Evolutionary conservation across 2,888 invertebrate genomes (phyloP).

Genomic region (Cephus sareptanus): DNA sequence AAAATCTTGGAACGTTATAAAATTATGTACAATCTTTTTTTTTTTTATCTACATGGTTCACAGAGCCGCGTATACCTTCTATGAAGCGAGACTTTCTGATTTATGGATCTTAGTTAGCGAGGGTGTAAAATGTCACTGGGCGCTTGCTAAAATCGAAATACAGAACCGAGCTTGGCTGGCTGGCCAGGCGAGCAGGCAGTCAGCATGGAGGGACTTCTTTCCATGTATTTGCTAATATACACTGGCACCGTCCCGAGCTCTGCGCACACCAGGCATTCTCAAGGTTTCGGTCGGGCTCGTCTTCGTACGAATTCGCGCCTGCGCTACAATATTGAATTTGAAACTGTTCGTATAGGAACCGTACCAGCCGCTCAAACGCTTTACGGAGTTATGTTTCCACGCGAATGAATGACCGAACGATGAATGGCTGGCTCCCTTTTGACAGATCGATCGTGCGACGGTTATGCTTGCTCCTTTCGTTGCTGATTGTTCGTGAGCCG

Average conservation of each 20-base stretch:
- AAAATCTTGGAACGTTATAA: not conserved
- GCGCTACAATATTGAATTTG: slow-evolving; percentile 51
- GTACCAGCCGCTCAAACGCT: not conserved
- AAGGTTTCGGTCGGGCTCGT: not conserved
- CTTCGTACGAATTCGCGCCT: slow-evolving; percentile 38
- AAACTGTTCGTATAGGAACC: slow-evolving; percentile 22
- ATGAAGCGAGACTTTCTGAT: not conserved
- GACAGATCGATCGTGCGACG: not conserved
- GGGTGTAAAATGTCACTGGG: not conserved
- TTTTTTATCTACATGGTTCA: not conserved
- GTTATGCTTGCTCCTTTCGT: not conserved
- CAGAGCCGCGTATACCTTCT: not conserved
- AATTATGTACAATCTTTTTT: not conserved
- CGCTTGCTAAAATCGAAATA: not conserved
- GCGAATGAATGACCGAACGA: slow-evolving; percentile 13
- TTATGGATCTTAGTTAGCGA: not conserved
- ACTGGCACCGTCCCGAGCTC: not conserved
- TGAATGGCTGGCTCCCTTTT: not conserved
- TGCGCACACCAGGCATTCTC: not conserved
- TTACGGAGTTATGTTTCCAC: not conserved
- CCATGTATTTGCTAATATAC: not conserved
- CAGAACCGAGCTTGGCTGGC: not conserved
- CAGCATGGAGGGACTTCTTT: not conserved
- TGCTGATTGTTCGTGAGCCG: not conserved
- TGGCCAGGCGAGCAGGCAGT: not conserved